These are phyloP conservation scores for Pseudococcus jackbeardsleyi DNA, from an alignment of 2,888 invertebrate genomes.

Conservation along the genomic window DNA sequence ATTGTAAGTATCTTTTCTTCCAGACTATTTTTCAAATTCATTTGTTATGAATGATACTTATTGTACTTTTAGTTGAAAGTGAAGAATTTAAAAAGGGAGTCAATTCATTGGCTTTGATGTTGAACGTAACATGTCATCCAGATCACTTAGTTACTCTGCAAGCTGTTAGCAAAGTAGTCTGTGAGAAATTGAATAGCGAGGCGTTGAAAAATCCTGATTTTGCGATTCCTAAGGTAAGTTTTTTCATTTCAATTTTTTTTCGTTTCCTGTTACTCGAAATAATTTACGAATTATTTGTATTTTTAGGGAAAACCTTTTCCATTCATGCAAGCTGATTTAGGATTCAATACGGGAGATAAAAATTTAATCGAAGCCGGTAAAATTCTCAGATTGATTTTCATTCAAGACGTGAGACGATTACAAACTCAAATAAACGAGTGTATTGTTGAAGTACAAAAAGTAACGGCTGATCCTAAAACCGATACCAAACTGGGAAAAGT, in stretches of 20 bases:
- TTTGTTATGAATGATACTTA: background rate
- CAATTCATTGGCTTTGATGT: conserved; percentile 80
- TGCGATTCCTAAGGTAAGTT: conserved; percentile 69
- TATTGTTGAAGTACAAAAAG: conserved; percentile 89
- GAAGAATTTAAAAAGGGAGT: conserved; percentile 88
- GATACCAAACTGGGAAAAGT: conserved; percentile 95
- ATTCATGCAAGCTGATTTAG: conserved; percentile 76
- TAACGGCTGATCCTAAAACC: conserved; percentile 97
- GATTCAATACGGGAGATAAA: conserved; percentile 78
- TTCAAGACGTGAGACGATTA: conserved; percentile 85
- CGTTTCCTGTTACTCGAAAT: background rate
- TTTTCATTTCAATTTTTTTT: background rate
- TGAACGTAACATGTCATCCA: conserved; percentile 85
- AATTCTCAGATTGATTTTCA: conserved; percentile 83
- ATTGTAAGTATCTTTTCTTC: conserved; percentile 78
- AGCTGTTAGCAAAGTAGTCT: conserved; percentile 77
- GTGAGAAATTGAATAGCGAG: conserved; percentile 74
- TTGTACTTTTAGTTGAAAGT: conserved; percentile 74
- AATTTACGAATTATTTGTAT: conserved; percentile 58
- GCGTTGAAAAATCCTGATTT: conserved; percentile 74
- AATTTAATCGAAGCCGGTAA: conserved; percentile 81
- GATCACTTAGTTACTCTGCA: conserved; percentile 83
- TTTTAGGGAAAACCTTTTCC: conserved; percentile 79
- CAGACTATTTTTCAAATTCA: background rate
- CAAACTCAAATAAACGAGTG: conserved; percentile 96